Percentiles rank a stretch among this genome's conserved stretches.
Evolutionary conservation across 2,113 vertebrate species (phyloP).

Genomic region (Calidris pugnax): DNA sequence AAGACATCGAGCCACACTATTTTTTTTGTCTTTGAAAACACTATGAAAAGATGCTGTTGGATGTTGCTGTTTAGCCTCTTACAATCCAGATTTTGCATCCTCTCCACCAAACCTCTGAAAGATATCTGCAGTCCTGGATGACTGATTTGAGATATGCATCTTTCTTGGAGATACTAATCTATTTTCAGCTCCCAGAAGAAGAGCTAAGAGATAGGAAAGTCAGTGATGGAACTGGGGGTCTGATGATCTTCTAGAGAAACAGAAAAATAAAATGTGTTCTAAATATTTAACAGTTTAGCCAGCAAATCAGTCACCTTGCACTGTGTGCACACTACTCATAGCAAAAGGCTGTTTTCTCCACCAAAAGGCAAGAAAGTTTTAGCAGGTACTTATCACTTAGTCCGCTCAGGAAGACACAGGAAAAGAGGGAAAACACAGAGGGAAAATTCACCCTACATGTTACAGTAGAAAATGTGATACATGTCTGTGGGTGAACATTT

Average conservation of each 20-base stretch:
- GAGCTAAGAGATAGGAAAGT: not conserved
- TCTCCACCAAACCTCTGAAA: not conserved
- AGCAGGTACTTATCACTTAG: not conserved
- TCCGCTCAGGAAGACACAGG: not conserved
- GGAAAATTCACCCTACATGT: not conserved
- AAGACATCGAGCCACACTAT: not conserved
- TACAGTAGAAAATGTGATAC: not conserved
- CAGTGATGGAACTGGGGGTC: not conserved
- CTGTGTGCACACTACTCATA: accelerated
- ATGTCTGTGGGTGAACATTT: not conserved
- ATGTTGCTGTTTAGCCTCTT: not conserved
- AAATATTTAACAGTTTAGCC: not conserved
- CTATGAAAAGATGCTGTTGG: not conserved
- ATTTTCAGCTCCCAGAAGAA: not conserved
- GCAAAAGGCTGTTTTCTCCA: not conserved
- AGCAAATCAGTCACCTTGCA: not conserved
- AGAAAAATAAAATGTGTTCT: not conserved
- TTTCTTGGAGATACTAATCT: not conserved
- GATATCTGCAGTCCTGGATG: not conserved
- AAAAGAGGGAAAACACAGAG: not conserved
- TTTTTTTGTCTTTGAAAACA: not conserved
- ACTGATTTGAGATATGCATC: not conserved
- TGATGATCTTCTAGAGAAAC: not conserved
- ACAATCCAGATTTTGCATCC: not conserved
- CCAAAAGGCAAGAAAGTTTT: not conserved